These are phyloP conservation scores for Panzeria rudis DNA, from an alignment of 2,888 invertebrate species.

Conservation along the genomic window DNA sequence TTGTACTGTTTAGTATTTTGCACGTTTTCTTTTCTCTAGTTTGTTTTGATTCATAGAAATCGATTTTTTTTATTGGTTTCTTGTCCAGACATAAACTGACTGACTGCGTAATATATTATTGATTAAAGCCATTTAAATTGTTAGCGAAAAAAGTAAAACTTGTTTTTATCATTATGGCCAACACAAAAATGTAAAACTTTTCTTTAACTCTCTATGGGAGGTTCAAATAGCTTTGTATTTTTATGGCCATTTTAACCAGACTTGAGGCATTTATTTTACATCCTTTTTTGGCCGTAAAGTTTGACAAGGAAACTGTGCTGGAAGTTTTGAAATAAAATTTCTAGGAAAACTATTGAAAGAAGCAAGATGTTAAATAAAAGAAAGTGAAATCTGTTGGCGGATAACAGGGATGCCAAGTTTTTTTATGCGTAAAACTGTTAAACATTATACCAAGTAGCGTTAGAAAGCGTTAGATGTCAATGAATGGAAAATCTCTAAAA, in stretches of 20 bases:
- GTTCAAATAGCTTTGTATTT: neutral
- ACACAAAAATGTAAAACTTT: neutral
- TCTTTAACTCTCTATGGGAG: conserved; percentile 10
- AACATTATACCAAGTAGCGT: too few relatives aligned
- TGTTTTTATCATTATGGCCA: neutral
- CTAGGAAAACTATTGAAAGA: neutral
- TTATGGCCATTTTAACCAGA: conserved; percentile 17
- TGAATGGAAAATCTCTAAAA: too few relatives aligned
- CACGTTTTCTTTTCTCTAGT: conserved; percentile 18
- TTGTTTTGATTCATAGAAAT: conserved; percentile 38
- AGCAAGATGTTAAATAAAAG: neutral
- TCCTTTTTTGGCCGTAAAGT: conserved; percentile 7
- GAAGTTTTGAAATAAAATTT: conserved; percentile 1
- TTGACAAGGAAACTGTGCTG: conserved; percentile 11
- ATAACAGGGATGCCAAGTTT: neutral
- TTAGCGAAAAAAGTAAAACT: neutral
- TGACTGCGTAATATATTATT: neutral
- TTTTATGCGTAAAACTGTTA: neutral
- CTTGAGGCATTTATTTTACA: neutral
- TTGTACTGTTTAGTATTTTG: conserved; percentile 12
- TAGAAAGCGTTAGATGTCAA: too few relatives aligned
- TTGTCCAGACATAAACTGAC: neutral
- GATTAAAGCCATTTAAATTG: neutral
- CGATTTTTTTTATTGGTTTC: neutral
- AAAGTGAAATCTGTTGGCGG: conserved; percentile 14